Evolutionary conservation across 2,888 invertebrate genomes (phyloP).

Genomic region (Brenthis ino): DNA sequence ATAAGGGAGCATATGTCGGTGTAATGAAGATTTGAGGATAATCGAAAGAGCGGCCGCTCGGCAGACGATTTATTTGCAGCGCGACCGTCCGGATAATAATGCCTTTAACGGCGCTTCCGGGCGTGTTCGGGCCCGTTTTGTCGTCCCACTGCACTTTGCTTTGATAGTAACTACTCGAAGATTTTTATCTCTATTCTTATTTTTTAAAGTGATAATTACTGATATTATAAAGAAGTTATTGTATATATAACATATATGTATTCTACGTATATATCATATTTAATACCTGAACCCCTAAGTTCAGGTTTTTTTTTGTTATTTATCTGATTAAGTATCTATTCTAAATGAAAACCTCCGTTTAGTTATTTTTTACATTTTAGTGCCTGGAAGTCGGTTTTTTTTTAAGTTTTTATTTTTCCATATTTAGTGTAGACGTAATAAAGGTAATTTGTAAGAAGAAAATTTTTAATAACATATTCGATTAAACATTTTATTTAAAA

Average conservation of each 20-base stretch:
- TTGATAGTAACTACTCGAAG: constrained; percentile 28
- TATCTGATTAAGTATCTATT: no score
- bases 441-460: no score
- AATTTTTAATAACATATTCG: no score
- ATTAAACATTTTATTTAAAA: no score
- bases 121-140: constrained; percentile 50
- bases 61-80: constrained; percentile 80
- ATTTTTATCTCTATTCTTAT: constrained; percentile 17
- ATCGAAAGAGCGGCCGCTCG: constrained; percentile 77
- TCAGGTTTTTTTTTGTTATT: neutral
- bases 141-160: constrained; percentile 44
- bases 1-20: constrained; percentile 65
- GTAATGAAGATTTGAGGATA: constrained; percentile 83
- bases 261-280: no score
- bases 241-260: no score
- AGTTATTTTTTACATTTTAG: no score
- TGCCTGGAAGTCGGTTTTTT: no score
- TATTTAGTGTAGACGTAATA: no score
- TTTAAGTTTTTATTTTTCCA: no score
- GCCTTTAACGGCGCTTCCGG: constrained; percentile 74
- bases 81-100: constrained; percentile 81
- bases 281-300: neutral
- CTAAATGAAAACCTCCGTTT: no score
- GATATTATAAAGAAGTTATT: no score
- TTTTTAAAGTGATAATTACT: neutral